These are phyloP conservation scores for Mustela erminea DNA, from an alignment of 2,797 vertebrate genomes.

Conservation along the genomic window DNA sequence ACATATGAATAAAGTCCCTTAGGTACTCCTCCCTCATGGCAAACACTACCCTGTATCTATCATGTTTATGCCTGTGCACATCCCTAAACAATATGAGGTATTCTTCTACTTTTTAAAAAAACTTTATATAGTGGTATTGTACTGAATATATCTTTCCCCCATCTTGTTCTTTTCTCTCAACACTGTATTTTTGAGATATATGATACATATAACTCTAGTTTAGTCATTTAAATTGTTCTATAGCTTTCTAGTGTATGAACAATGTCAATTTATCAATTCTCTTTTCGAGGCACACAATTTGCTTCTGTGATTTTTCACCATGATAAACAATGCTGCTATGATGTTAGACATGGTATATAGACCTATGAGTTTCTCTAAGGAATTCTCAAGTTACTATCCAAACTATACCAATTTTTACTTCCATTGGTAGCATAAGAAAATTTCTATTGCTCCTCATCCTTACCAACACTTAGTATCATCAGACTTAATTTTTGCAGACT, in stretches of 20 bases:
- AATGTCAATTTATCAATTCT: constrained; percentile 17
- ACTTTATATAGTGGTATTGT: neutral
- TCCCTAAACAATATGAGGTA: neutral
- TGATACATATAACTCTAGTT: constrained; percentile 9
- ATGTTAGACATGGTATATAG: neutral
- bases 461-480: neutral
- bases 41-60: neutral
- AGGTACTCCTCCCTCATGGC: neutral
- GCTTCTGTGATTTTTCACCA: constrained; percentile 16
- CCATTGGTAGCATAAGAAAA: neutral
- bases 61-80: neutral
- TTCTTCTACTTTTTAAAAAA: neutral
- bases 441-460: neutral
- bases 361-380: neutral
- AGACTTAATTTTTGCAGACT: constrained; percentile 45
- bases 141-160: neutral
- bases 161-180: neutral
- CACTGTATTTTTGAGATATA: constrained; percentile 18
- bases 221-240: neutral
- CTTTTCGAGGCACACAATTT: neutral
- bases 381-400: constrained; percentile 23
- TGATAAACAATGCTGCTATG: neutral
- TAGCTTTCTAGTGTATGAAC: neutral
- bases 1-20: neutral
- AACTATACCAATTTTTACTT: neutral